Base-by-base conservation (phyloP, 2,113 vertebrate species). In the Hypocryptadius cinnamomeus region DNA sequence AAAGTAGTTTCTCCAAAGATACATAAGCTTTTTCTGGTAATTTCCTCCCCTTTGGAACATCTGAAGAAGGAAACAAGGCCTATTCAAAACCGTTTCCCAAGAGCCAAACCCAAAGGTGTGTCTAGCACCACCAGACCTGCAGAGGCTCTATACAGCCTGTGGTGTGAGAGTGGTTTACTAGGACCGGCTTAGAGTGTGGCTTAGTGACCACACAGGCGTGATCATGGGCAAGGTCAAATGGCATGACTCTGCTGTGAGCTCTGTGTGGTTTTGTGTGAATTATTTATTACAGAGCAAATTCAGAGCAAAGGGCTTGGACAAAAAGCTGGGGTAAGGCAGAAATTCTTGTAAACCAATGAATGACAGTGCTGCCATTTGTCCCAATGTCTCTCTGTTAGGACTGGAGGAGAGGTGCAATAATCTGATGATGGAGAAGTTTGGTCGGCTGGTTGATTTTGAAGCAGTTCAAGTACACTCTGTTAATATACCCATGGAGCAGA, bases 371-470 rank as follows among this genome's bases (percentile, higher is more conserved):
- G 9, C 50, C 47, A 31, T 57, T 87, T 88, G 50, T 91, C 90
- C 42, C 8, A 0, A 56, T 79, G 42, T 57, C 69, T 18, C 10
- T 95, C 93, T 86, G 30, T 42, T 65, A 99, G 99, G 39, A 73
- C 95, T 99, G 95, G 97, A 99, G 87, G 91, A 97, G 77, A 97
- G 94, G 16, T 99, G 98, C 79, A 79, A 87, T 11, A n/a, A 98
- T 28, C 71, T 98, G 70, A 99, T 99, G 98, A 93, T 98, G 96
- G 97, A 92, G 95, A 99, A 98, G 96, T 99, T 98, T 83, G 99
- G 99, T 50, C 97, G 96, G 18, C 63, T 98, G 84, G 98, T 99
- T 95, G 97, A 99, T 82, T 96, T 99, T 90, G 98, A 99, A 90
- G 98, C 97, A 47, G 96, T 99, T 89, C 98, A 98, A 96, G 98